phyloP scores from a whole-genome alignment of 1,140 invertebrate genomes.

The Pseudomyrmex concolor region DNA sequence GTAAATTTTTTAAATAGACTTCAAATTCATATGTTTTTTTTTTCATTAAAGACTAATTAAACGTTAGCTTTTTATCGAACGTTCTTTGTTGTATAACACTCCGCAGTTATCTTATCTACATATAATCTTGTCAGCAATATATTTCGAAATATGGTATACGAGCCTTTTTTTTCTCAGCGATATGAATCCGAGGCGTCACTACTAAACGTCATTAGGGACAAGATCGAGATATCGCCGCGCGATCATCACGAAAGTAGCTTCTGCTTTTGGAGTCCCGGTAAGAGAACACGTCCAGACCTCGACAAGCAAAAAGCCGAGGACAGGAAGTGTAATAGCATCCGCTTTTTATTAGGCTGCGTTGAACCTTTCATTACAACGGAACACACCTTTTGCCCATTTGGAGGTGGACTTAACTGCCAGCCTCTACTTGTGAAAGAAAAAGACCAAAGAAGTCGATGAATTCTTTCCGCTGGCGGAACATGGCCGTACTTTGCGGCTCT shows the following conservation, averaged over 20 bases:
- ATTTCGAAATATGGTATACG: conserved; percentile 33
- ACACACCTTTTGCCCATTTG: conserved; percentile 78
- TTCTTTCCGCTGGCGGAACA: conserved; percentile 44
- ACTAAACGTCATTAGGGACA: conserved; percentile 63
- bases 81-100: conserved; percentile 3
- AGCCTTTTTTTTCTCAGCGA: conserved; percentile 29
- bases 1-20: too few species aligned
- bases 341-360: conserved; percentile 78
- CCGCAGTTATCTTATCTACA: conserved; percentile 8
- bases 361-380: conserved; percentile 78
- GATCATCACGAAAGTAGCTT: conserved; percentile 33
- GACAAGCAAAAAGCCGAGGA: conserved; percentile 23
- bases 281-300: conserved; percentile 35
- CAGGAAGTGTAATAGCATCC: conserved; percentile 72
- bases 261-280: conserved; percentile 7
- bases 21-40: background rate
- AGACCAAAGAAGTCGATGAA: conserved; percentile 21
- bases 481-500: conserved; percentile 21
- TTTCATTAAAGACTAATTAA: background rate
- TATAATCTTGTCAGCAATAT: conserved; percentile 9
- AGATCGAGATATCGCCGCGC: conserved; percentile 41
- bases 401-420: conserved; percentile 10
- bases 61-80: too few species aligned
- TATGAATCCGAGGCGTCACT: conserved; percentile 55
- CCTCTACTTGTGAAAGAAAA: background rate